Evolutionary conservation across 2,113 vertebrate species (phyloP).

Genomic region (Arenaria interpres): DNA sequence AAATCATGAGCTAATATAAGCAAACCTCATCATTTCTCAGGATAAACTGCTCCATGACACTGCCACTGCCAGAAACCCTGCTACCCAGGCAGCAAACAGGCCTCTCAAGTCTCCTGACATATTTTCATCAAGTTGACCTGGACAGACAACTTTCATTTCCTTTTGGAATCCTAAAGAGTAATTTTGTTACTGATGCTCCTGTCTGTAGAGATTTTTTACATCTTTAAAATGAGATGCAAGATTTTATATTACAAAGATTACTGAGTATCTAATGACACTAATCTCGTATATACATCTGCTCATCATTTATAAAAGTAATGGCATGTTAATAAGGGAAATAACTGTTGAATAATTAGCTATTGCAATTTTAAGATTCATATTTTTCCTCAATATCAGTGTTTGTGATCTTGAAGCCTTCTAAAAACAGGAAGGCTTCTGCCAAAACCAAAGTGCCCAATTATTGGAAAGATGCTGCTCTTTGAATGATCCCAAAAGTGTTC

Average conservation of each 20-base stretch:
- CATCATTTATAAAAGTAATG: background rate
- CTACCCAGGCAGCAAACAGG: background rate
- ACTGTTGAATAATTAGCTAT: background rate
- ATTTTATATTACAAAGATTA: background rate
- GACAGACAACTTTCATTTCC: background rate
- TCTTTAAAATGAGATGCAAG: background rate
- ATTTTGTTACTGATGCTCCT: background rate
- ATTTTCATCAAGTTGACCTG: background rate
- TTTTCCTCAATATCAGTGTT: background rate
- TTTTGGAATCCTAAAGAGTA: background rate
- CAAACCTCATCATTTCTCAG: constrained; percentile 19
- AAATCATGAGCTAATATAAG: constrained; percentile 58
- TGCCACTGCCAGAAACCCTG: background rate
- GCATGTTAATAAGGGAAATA: background rate
- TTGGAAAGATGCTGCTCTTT: background rate
- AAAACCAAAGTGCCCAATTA: background rate
- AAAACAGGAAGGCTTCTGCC: background rate
- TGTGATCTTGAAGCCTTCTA: background rate
- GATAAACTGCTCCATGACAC: constrained; percentile 6
- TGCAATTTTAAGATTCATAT: background rate
- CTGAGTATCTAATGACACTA: background rate
- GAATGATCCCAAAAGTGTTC: background rate
- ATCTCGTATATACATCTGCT: background rate
- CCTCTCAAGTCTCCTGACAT: background rate
- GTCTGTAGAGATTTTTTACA: background rate